Percentiles rank a stretch among this genome's conserved stretches.
Conservation (phyloP, 64 coral and sea anemone species). For the Trachythela sp. region DNA sequence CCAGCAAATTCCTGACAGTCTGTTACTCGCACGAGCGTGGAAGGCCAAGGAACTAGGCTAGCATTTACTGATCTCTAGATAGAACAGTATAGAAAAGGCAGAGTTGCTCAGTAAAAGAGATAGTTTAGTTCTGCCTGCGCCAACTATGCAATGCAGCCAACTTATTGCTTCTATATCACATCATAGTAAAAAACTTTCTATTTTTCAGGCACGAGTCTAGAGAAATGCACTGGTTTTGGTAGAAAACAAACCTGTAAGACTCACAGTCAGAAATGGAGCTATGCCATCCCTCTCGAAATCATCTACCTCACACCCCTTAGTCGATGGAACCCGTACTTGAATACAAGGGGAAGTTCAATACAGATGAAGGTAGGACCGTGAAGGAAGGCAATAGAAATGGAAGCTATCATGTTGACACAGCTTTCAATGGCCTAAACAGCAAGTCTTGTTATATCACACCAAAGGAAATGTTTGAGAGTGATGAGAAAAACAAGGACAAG, state of each 20-base stretch:
- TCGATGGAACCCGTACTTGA: conserved; percentile 47
- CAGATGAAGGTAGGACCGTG: conserved; percentile 4
- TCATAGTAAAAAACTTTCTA: not conserved
- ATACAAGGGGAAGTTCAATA: conserved; percentile 38
- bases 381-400: conserved; percentile 18
- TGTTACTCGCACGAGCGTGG: too few relatives aligned
- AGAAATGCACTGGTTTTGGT: conserved; percentile 8
- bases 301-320: conserved; percentile 44
- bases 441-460: conserved; percentile 32
- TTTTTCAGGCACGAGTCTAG: conserved; percentile 21
- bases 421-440: conserved; percentile 48
- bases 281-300: conserved; percentile 46
- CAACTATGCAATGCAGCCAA: too few relatives aligned
- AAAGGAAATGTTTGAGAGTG: conserved; percentile 32
- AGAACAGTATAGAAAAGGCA: too few relatives aligned
- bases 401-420: not conserved
- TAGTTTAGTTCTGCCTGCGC: too few relatives aligned
- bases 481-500: conserved; percentile 19
- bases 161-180: too few relatives aligned
- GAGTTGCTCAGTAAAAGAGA: too few relatives aligned
- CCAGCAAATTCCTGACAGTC: too few relatives aligned
- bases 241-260: conserved; percentile 17
- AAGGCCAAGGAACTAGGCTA: too few relatives aligned
- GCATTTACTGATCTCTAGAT: too few relatives aligned
- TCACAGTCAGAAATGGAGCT: conserved; percentile 40